phyloP scores from a whole-genome alignment of 2,113 vertebrate species.

The Proterorhinus semilunaris region DNA sequence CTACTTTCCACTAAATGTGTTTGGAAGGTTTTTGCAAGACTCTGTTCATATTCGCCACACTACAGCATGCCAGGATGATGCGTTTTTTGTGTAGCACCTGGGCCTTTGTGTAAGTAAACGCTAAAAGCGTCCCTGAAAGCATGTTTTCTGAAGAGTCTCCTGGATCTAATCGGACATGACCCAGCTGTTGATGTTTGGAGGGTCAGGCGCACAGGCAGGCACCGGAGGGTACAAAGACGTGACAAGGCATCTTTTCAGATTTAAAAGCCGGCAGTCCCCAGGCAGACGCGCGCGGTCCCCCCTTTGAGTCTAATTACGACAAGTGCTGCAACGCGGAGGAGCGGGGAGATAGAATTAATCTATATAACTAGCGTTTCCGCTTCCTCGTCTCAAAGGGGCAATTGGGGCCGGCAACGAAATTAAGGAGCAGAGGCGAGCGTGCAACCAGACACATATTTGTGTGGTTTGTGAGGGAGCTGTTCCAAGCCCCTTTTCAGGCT shows the following conservation, averaged over 20 bases:
- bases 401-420: background rate
- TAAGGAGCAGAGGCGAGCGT: background rate
- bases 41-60: too few species aligned
- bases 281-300: conserved; percentile 2
- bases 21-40: too few species aligned
- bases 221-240: conserved; percentile 7
- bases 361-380: conserved; percentile 10
- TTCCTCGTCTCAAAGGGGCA: background rate
- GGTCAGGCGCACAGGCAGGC: background rate
- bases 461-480: too few species aligned
- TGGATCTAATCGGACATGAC: conserved; percentile 7
- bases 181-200: background rate
- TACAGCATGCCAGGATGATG: too few species aligned
- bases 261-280: conserved; percentile 12
- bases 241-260: conserved; percentile 28
- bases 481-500: background rate
- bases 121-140: background rate
- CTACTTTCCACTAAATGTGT: background rate
- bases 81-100: background rate
- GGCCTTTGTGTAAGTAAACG: background rate
- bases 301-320: conserved; percentile 41
- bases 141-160: conserved; percentile 9
- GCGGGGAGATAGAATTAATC: conserved; percentile 34
- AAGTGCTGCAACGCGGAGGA: conserved; percentile 21
- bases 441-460: too few species aligned